Percentiles rank a stretch among this genome's conserved stretches.
phyloP scores from a whole-genome alignment of 1,140 invertebrate species.

The Drosophila parabipectinata region DNA sequence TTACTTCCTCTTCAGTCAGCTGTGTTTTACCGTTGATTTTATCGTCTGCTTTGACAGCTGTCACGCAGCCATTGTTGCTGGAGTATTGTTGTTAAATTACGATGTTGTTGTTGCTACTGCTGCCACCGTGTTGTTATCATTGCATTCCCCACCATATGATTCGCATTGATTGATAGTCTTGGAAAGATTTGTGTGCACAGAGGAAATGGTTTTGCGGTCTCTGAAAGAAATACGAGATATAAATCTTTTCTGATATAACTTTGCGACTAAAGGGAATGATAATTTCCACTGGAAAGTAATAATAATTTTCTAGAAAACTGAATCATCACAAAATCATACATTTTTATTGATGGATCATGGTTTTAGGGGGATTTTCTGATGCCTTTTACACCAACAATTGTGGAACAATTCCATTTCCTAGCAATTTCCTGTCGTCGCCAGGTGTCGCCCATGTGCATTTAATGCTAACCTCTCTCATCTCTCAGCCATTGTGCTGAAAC shows the following conservation, averaged over 20 bases:
- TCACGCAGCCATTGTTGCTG: conserved; percentile 57
- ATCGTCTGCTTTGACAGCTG: conserved; percentile 77
- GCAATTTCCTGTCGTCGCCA: conserved; percentile 44
- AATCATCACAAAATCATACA: too few species aligned
- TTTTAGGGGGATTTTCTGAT: background rate
- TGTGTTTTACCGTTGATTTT: conserved; percentile 28
- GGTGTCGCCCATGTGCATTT: conserved; percentile 42
- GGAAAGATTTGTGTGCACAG: conserved; percentile 22
- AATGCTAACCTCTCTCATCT: conserved; percentile 14
- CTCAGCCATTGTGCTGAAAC: conserved; percentile 23
- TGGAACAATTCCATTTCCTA: conserved; percentile 44
- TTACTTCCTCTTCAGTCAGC: background rate
- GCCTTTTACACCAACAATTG: conserved; percentile 8
- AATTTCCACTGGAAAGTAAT: too few species aligned
- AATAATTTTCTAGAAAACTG: too few species aligned
- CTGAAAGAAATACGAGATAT: background rate
- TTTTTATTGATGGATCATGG: background rate
- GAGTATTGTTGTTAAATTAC: conserved; percentile 34
- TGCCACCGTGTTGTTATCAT: conserved; percentile 37
- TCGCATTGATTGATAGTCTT: conserved; percentile 60
- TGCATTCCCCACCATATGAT: conserved; percentile 39
- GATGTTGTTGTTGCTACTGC: conserved; percentile 12
- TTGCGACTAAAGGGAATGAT: background rate
- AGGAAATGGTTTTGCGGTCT: conserved; percentile 19
- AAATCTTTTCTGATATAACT: conserved; percentile 3